Evolutionary conservation across 2,113 vertebrate species (phyloP), one percentile per base, ranked within the genome.

Genomic region (Seriola rivoliana): DNA sequence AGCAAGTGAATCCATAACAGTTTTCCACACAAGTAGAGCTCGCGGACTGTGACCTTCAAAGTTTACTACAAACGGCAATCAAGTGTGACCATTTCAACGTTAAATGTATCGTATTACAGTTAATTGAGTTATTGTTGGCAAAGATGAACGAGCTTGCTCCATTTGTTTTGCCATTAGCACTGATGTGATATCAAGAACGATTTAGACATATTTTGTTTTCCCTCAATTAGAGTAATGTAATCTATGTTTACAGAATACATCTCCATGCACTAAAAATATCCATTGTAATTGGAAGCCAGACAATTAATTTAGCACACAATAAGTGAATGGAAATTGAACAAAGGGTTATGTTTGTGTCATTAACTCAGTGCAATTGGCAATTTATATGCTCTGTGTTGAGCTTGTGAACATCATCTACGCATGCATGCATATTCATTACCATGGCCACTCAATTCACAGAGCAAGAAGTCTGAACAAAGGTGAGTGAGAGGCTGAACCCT

Each of bases 311-410:
- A 71, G 63, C 21, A 2, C 74, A 69, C 68, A 79, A 78, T 77
- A 90, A 91, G 91, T 94, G 88, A 89, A 91, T 91, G 63, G 80
- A 60, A 87, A 92, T 74, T 89, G 84, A 93, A 93, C 89, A 91
- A 88, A 89, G 84, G 91, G 93, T 90, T 87, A 91, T 85, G 89
- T 93, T 92, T 86, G 82, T 85, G 89, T 91, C 92, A 93, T 94
- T 94, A 93, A 89, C 91, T 85, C 62, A 9, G 84, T 62, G 80
- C 90, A 92, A 90, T 86, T 91, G 91, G 86, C 86, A 92, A 93
- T 93, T 94, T 87, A 89, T 88, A 90, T 86, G 84, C 92, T 84
- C 48, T 71, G 81, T 86, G 87, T 86, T 78, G 82, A 89, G 89
- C 77, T 66, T 81, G 79, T 90, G 84, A 91, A 86, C 89, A 92